These are phyloP conservation scores for Acanthosepion esculentum DNA, from an alignment of 2,888 invertebrate genomes.

Conservation along the genomic window DNA sequence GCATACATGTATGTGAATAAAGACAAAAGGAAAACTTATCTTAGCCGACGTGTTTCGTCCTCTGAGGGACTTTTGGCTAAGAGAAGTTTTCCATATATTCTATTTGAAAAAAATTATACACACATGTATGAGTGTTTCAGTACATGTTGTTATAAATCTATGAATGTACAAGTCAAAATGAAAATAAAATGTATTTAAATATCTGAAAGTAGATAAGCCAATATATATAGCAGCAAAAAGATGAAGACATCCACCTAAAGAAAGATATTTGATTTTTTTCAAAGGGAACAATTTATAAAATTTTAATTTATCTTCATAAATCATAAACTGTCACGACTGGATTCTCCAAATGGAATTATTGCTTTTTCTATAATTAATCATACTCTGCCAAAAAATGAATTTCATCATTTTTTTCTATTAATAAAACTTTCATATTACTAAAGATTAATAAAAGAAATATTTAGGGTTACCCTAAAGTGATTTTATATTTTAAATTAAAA, in stretches of 20 bases:
- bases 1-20: too few species aligned
- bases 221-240: not conserved
- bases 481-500: not conserved
- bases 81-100: too few species aligned
- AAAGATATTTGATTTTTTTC: not conserved
- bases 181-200: not conserved
- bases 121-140: not conserved
- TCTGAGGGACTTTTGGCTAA: too few species aligned
- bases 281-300: not conserved
- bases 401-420: not conserved
- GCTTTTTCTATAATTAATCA: not conserved
- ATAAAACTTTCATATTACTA: not conserved
- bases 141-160: not conserved
- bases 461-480: not conserved
- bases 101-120: not conserved
- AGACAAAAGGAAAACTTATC: too few species aligned
- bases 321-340: not conserved
- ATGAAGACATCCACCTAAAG: not conserved
- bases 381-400: not conserved
- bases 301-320: slow-evolving; percentile 3
- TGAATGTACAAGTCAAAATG: not conserved
- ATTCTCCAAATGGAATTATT: not conserved
- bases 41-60: too few species aligned
- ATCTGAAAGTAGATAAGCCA: not conserved
- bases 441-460: too few species aligned